These are phyloP conservation scores for Drosophila tani DNA, from an alignment of 1,140 invertebrate genomes.

Conservation along the genomic window DNA sequence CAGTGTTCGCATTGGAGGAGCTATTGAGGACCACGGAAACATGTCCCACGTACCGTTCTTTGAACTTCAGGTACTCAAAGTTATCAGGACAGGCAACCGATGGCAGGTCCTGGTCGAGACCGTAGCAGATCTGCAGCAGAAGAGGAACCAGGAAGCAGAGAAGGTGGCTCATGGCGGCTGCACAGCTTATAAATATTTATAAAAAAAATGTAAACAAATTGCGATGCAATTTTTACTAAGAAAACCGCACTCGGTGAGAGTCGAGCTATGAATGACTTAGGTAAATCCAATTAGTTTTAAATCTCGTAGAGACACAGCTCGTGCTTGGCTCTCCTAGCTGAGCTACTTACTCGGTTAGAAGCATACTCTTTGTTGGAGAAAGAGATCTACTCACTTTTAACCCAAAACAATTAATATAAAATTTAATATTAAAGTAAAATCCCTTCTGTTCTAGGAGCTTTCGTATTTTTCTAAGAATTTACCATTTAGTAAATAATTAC, in stretches of 20 bases:
- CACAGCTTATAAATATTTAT: too few species aligned
- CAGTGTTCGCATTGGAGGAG: neutral
- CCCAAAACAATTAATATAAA: neutral
- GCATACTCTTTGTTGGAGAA: neutral
- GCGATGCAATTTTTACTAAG: neutral
- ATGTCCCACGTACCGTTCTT: slow-evolving; percentile 1
- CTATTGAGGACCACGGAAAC: neutral
- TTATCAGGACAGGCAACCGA: slow-evolving; percentile 4
- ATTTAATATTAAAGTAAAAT: neutral
- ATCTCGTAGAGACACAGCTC: neutral
- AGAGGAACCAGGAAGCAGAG: neutral
- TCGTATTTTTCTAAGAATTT: neutral
- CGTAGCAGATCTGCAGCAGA: neutral
- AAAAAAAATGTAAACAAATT: neutral
- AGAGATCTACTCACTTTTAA: neutral
- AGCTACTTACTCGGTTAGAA: neutral
- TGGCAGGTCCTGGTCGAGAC: neutral
- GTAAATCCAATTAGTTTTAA: neutral
- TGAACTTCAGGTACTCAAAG: neutral
- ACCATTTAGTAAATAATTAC: too few species aligned
- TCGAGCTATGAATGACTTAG: neutral
- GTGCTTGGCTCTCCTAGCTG: neutral
- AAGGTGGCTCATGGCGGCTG: too few species aligned
- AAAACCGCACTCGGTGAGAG: neutral
- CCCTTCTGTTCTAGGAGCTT: neutral